These are phyloP conservation scores for Globodera ellingtonae DNA, from an alignment of 1,140 invertebrate species.

Conservation along the genomic window DNA sequence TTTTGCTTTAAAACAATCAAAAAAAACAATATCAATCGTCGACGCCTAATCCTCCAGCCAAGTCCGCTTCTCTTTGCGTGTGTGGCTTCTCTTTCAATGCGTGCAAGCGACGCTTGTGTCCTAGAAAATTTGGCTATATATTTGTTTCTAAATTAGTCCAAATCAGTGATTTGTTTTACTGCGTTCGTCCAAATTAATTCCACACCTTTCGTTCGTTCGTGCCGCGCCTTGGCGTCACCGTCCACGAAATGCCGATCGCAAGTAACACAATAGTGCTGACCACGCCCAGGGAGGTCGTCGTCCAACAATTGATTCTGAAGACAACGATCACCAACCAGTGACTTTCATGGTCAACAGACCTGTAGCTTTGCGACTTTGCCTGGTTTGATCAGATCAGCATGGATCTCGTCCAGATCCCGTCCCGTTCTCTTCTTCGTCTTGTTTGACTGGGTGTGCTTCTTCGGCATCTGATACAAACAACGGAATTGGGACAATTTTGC, in stretches of 20 bases:
- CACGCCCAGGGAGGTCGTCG: slow-evolving; percentile 67
- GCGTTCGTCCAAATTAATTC: neutral
- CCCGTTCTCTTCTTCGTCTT: slow-evolving; percentile 66
- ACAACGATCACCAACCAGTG: slow-evolving; percentile 16
- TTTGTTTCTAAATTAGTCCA: neutral
- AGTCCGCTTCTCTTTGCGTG: slow-evolving; percentile 56
- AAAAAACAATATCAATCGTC: neutral
- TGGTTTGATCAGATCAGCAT: slow-evolving; percentile 67
- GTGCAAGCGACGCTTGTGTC: slow-evolving; percentile 58
- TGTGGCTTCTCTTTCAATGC: slow-evolving; percentile 56
- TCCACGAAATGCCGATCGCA: slow-evolving; percentile 65
- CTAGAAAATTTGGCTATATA: slow-evolving; percentile 23
- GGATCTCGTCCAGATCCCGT: slow-evolving; percentile 69
- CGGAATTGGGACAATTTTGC: too few relatives aligned
- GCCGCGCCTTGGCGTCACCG: slow-evolving; percentile 28
- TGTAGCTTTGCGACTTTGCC: slow-evolving; percentile 47
- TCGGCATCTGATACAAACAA: slow-evolving; percentile 48
- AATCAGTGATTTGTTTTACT: too few relatives aligned
- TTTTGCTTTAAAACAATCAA: too few relatives aligned
- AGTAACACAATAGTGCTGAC: slow-evolving; percentile 68
- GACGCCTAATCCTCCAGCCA: slow-evolving; percentile 56
- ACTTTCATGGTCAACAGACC: neutral
- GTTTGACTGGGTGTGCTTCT: slow-evolving; percentile 52
- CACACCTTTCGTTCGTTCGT: slow-evolving; percentile 55
- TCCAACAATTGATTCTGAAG: slow-evolving; percentile 65